Conservation (phyloP, 2,113 vertebrate species). For the Zosterops japonicus region DNA sequence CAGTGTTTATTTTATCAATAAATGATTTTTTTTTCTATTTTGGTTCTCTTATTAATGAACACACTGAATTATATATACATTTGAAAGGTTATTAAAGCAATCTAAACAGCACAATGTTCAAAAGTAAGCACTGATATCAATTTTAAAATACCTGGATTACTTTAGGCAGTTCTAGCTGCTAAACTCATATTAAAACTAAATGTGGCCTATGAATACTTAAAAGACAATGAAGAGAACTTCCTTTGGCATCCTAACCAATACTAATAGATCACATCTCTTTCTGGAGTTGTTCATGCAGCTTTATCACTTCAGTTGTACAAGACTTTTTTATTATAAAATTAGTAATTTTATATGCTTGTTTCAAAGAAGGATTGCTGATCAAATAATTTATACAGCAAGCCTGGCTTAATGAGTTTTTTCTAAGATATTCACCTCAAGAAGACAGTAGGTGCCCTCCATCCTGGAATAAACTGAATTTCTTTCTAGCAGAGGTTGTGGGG, state of each 20-base stretch:
- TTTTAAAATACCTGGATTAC: neutral
- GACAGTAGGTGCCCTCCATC: neutral
- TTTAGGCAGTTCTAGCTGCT: neutral
- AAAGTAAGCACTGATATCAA: neutral
- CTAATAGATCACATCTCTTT: neutral
- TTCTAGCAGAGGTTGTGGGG: neutral
- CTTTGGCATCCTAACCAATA: neutral
- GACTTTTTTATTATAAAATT: neutral
- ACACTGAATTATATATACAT: neutral
- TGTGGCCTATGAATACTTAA: neutral
- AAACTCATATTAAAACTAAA: neutral
- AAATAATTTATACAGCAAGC: neutral
- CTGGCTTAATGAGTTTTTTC: neutral
- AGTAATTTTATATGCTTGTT: neutral
- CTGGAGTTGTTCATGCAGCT: neutral
- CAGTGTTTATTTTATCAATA: slow-evolving; percentile 39
- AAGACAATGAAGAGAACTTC: neutral
- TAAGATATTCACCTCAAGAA: neutral
- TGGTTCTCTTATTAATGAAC: neutral
- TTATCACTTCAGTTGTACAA: neutral
- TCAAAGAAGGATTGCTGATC: neutral
- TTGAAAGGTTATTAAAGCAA: neutral
- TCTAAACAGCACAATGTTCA: neutral
- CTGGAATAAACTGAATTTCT: neutral
- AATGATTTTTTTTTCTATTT: slow-evolving; percentile 31